These are phyloP conservation scores for Euplagia quadripunctaria DNA, from an alignment of 2,888 invertebrate genomes.

Conservation along the genomic window DNA sequence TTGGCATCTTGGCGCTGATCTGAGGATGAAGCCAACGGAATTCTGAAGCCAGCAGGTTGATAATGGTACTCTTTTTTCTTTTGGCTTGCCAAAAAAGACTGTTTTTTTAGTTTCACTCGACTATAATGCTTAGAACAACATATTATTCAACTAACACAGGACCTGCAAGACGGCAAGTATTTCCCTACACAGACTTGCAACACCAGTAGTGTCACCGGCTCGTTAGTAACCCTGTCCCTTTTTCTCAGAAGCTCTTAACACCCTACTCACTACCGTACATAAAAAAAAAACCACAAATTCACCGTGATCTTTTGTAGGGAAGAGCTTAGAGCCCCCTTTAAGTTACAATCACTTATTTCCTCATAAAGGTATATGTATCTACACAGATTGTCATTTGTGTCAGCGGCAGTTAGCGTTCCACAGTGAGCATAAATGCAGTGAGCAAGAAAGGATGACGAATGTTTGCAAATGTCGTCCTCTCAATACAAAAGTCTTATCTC, in stretches of 20 bases:
- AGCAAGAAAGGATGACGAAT: conserved; percentile 56
- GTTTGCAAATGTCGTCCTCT: conserved; percentile 39
- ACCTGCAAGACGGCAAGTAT: too few species aligned
- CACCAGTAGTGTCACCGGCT: too few species aligned
- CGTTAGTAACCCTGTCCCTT: background rate
- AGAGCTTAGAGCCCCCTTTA: background rate
- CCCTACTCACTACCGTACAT: background rate
- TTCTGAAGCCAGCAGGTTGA: too few species aligned
- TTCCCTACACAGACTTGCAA: too few species aligned
- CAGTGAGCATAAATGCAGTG: conserved; percentile 38
- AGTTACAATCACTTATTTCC: conserved; percentile 9
- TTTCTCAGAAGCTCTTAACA: background rate
- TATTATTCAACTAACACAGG: too few species aligned
- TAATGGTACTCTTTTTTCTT: too few species aligned
- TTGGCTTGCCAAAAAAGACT: too few species aligned
- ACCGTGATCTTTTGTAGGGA: background rate
- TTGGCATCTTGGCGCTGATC: too few species aligned
- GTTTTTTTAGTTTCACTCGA: too few species aligned
- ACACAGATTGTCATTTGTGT: conserved; percentile 35
- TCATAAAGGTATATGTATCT: conserved; percentile 29
- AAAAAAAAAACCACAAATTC: background rate
- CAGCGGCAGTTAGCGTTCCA: conserved; percentile 32
- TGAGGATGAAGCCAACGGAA: too few species aligned
- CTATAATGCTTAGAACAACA: too few species aligned
- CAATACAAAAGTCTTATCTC: conserved; percentile 60